Base-by-base conservation (phyloP, 1,140 invertebrate genomes). In the Lepidostoma basale region DNA sequence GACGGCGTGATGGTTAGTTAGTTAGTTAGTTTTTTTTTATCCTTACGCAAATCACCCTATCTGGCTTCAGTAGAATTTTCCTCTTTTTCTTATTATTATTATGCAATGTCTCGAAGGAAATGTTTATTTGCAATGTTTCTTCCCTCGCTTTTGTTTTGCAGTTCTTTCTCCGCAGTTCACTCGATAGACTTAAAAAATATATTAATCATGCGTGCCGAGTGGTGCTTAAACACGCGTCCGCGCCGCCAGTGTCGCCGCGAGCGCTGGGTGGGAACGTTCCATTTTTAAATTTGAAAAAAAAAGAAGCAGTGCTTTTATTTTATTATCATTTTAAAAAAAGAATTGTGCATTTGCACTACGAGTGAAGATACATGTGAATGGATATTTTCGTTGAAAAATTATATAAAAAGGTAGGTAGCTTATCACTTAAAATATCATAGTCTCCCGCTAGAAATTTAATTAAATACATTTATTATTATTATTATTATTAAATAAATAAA, bases 91-190 rank as follows among this genome's bases (percentile, higher is more conserved):
- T 52, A 8, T n/a, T n/a, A n/a, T n/a, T n/a, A 39, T 40, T 44
- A 30, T 22, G 22, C 25, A 47, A 67, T 58, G 54, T 67, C 40
- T 68, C n/a, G 59, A 68, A 62, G 3, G 39, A 77, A 78, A 79
- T 79, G 78, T 79, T 81, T 79, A 74, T 79, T 80, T 79, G 77
- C 77, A 80, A 77, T 79, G 78, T 80, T 75, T 79, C 78, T 76
- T 77, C 74, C 59, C 76, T 73, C 70, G 70, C 70, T 69, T 73
- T 69, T 59, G 63, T 67, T 67, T 54, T n/a, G n/a, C n/a, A n/a
- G n/a, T n/a, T n/a, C n/a, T n/a, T n/a, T n/a, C n/a, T n/a, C n/a
- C n/a, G n/a, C n/a, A n/a, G n/a, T n/a, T n/a, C n/a, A n/a, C n/a
- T n/a, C n/a, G n/a, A n/a, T n/a, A n/a, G n/a, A n/a, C n/a, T n/a